Evolutionary conservation across 2,888 invertebrate genomes (phyloP).

Genomic region (Dinocampus coccinellae): DNA sequence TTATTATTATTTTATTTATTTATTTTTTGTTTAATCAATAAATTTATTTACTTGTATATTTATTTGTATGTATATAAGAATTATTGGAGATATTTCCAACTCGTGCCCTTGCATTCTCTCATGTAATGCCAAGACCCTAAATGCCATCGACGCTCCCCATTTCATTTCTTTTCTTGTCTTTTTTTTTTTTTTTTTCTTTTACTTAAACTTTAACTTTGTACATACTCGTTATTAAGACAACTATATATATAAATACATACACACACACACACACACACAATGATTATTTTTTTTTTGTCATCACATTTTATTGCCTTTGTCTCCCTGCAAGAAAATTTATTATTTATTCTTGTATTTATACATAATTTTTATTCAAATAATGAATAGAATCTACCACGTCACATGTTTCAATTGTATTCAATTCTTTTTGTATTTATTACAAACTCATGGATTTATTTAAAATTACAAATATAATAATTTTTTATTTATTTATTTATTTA

Average conservation of each 20-base stretch:
- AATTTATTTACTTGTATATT: not conserved
- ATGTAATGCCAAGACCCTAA: conserved; percentile 47
- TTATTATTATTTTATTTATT: not conserved
- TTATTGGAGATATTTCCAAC: not conserved
- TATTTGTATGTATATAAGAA: not conserved
- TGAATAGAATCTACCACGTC: too few species aligned
- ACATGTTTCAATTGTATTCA: too few species aligned
- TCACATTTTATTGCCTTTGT: too few species aligned
- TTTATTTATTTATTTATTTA: too few species aligned
- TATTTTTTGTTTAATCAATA: not conserved
- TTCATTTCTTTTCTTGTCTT: not conserved
- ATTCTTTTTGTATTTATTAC: too few species aligned
- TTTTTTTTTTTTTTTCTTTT: conserved; percentile 4
- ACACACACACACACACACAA: not conserved
- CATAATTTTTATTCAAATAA: too few species aligned
- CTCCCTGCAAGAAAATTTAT: too few species aligned
- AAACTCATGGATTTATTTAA: too few species aligned
- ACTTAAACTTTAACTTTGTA: not conserved
- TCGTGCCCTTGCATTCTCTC: conserved; percentile 56
- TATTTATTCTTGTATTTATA: too few species aligned
- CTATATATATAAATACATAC: conserved; percentile 7
- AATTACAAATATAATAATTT: too few species aligned
- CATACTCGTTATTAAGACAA: conserved; percentile 15
- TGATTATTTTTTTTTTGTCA: too few species aligned
- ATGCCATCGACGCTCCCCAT: conserved; percentile 56